Conservation (phyloP, 2,888 invertebrate species). For the Plebejus anna region DNA sequence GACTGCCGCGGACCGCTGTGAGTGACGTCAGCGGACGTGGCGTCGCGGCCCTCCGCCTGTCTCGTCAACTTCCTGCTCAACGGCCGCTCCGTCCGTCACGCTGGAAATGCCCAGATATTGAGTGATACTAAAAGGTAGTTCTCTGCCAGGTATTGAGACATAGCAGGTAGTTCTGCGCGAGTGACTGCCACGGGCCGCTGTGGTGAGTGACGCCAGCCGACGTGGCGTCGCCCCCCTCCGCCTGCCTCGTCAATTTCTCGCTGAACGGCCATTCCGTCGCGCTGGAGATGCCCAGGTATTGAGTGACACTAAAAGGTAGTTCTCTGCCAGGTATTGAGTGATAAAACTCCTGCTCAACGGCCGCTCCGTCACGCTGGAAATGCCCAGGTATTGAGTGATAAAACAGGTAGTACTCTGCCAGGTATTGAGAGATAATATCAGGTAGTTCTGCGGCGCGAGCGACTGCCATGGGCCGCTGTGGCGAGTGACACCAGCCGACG, state of each 20-base stretch:
- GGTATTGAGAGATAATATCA: slow-evolving; percentile 54
- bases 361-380: slow-evolving; percentile 92
- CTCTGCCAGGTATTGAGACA: slow-evolving; percentile 37
- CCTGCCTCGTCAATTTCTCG: slow-evolving; percentile 98
- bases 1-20: slow-evolving; percentile 87
- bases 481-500: slow-evolving; percentile 96
- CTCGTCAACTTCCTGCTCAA: slow-evolving; percentile 95
- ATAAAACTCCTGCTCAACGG: slow-evolving; percentile 82
- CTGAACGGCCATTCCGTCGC: slow-evolving; percentile 95
- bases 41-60: slow-evolving; percentile 80
- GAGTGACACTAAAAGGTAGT: not conserved
- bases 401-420: slow-evolving; percentile 46
- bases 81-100: slow-evolving; percentile 90
- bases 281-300: slow-evolving; percentile 89
- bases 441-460: slow-evolving; percentile 93
- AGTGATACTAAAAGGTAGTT: too few relatives aligned
- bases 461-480: slow-evolving; percentile 92
- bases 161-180: too few relatives aligned
- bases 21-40: slow-evolving; percentile 74
- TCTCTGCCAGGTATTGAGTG: not conserved
- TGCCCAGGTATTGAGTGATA: slow-evolving; percentile 62
- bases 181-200: slow-evolving; percentile 91
- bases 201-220: slow-evolving; percentile 97
- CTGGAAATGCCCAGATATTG: slow-evolving; percentile 89
- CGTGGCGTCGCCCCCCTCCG: slow-evolving; percentile 97